Percentiles rank a stretch among this genome's conserved stretches.
phyloP scores from a whole-genome alignment of 2,113 vertebrate genomes.

The Neomonachus schauinslandi region DNA sequence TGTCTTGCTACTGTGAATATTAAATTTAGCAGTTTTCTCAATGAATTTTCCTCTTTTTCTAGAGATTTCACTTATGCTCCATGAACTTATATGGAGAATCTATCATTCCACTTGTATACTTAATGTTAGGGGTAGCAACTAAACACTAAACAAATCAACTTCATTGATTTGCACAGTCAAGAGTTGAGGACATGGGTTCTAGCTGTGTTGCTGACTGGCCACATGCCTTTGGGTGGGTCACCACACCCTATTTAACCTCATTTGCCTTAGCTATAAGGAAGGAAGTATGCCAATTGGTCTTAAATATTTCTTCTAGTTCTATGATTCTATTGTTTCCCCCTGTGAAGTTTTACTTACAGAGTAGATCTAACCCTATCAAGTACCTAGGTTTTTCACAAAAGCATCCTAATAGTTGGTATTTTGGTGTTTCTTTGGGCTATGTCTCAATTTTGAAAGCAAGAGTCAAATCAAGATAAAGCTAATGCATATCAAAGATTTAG shows the following conservation, averaged over 20 bases:
- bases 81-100: neutral
- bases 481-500: neutral
- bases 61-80: neutral
- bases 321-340: neutral
- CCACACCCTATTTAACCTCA: neutral
- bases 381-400: neutral
- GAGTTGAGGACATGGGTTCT: neutral
- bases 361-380: neutral
- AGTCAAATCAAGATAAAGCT: neutral
- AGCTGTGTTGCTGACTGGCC: neutral
- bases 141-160: neutral
- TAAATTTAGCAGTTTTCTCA: conserved; percentile 3
- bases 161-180: neutral
- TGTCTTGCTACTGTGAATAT: neutral
- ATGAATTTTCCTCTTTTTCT: neutral
- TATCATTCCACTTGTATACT: neutral
- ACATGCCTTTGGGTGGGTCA: neutral
- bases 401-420: neutral
- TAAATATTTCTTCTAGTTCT: neutral
- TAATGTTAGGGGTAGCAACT: neutral
- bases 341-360: conserved; percentile 9
- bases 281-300: neutral
- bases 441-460: neutral
- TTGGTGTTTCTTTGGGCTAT: neutral
- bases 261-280: neutral